A percentile compares a stretch with the other conserved stretches of the same genome.
Conservation (phyloP, 2,113 vertebrate species). For the Manacus vitellinus region DNA sequence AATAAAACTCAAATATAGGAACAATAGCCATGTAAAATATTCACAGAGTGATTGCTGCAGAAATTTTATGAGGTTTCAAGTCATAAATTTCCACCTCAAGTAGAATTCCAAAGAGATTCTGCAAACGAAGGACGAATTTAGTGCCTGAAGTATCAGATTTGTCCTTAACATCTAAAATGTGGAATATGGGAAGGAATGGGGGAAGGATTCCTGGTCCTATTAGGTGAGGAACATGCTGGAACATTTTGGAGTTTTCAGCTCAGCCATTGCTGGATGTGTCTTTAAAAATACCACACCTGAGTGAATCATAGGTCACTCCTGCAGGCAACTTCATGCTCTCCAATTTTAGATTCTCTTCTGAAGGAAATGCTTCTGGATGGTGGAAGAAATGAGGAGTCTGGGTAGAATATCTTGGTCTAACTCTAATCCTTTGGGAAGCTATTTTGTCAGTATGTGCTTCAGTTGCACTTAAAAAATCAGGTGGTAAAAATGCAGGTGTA, state of each 20-base stretch:
- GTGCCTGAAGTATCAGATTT: background rate
- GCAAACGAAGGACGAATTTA: background rate
- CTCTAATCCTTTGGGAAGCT: background rate
- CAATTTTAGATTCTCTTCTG: background rate
- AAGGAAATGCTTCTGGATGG: background rate
- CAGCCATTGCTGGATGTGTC: background rate
- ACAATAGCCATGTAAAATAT: constrained; percentile 4
- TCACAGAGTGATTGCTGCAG: constrained; percentile 5
- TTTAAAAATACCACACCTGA: background rate
- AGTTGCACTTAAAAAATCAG: background rate
- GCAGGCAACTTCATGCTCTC: background rate
- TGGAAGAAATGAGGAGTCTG: background rate
- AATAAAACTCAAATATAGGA: background rate
- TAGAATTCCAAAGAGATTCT: constrained; percentile 15
- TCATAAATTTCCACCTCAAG: constrained; percentile 19
- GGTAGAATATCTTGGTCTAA: background rate
- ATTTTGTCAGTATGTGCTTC: background rate
- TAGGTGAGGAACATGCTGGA: background rate
- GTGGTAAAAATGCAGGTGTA: background rate
- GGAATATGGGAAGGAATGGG: background rate
- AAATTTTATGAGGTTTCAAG: constrained; percentile 1
- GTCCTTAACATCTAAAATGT: background rate
- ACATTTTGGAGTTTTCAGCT: background rate
- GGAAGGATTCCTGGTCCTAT: background rate
- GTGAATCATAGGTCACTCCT: background rate